phyloP scores from a whole-genome alignment of 2,797 vertebrate species.

The Melanotaenia pygmaea region DNA sequence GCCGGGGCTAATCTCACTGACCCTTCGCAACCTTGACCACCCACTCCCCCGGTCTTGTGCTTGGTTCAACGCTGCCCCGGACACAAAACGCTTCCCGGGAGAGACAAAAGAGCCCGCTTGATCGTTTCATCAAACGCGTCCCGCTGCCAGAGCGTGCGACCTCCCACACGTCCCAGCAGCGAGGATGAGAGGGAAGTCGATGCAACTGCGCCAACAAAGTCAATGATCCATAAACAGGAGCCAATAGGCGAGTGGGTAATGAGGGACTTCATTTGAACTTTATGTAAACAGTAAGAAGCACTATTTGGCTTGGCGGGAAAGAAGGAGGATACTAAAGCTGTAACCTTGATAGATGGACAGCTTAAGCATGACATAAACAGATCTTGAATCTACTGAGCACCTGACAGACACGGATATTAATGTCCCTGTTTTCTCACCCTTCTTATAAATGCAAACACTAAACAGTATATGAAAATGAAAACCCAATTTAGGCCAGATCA shows the following conservation, averaged over 20 bases:
- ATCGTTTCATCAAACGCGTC: conserved; percentile 82
- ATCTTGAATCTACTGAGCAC: conserved; percentile 12
- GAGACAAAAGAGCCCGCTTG: conserved; percentile 66
- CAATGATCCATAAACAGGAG: conserved; percentile 74
- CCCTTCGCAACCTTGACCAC: conserved; percentile 84
- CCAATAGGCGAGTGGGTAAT: conserved; percentile 67
- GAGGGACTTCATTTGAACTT: conserved; percentile 72
- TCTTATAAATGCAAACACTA: conserved; percentile 22
- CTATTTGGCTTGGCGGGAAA: conserved; percentile 14
- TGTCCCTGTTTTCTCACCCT: conserved; percentile 6
- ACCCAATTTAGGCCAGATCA: conserved; percentile 31
- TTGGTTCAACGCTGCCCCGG: conserved; percentile 76
- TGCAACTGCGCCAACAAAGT: conserved; percentile 65
- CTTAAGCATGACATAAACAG: conserved; percentile 9
- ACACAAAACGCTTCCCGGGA: conserved; percentile 79
- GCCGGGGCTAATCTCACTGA: conserved; percentile 82
- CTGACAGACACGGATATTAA: not conserved
- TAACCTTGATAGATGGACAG: conserved; percentile 47
- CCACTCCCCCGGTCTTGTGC: conserved; percentile 75
- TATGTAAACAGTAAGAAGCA: conserved; percentile 63
- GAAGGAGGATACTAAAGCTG: conserved; percentile 5
- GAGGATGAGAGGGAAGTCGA: conserved; percentile 64
- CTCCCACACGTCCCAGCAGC: conserved; percentile 63
- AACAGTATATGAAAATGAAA: conserved; percentile 8
- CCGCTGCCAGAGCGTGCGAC: conserved; percentile 57